Conservation (phyloP, 2,888 invertebrate species). For the Desoria tigrina region DNA sequence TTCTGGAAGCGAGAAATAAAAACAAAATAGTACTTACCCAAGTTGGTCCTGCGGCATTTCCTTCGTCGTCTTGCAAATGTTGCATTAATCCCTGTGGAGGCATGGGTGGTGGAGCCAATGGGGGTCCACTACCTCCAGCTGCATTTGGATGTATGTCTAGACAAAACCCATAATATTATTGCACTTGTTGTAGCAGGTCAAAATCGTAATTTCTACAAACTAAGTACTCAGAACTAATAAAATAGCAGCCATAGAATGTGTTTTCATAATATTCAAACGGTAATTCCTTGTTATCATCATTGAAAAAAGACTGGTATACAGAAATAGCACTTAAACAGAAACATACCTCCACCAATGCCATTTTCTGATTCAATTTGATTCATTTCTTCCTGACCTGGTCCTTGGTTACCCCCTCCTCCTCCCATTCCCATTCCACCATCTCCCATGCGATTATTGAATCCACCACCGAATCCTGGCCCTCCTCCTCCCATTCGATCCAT, state of each 20-base stretch:
- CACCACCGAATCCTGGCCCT: constrained; percentile 30
- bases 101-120: constrained; percentile 52
- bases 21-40: constrained; percentile 44
- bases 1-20: constrained; percentile 2
- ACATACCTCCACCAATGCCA: constrained; percentile 4
- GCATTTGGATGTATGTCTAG: not conserved
- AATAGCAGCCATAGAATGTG: constrained; percentile 38
- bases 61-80: constrained; percentile 40
- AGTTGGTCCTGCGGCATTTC: constrained; percentile 41
- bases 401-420: not conserved
- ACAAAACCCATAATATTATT: not conserved
- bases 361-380: constrained; percentile 12
- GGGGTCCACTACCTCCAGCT: constrained; percentile 2
- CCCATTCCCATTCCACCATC: constrained; percentile 34
- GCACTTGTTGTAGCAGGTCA: no score
- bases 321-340: not conserved
- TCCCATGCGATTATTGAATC: constrained; percentile 24
- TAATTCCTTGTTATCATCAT: constrained; percentile 31
- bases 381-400: not conserved
- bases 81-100: constrained; percentile 50
- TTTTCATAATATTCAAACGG: constrained; percentile 38
- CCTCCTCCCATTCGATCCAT: constrained; percentile 18
- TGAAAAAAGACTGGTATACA: no score
- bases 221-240: constrained; percentile 25
- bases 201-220: no score